Evolutionary conservation across 2,888 invertebrate species (phyloP).

Genomic region (Himalopsyche kuldschensis): DNA sequence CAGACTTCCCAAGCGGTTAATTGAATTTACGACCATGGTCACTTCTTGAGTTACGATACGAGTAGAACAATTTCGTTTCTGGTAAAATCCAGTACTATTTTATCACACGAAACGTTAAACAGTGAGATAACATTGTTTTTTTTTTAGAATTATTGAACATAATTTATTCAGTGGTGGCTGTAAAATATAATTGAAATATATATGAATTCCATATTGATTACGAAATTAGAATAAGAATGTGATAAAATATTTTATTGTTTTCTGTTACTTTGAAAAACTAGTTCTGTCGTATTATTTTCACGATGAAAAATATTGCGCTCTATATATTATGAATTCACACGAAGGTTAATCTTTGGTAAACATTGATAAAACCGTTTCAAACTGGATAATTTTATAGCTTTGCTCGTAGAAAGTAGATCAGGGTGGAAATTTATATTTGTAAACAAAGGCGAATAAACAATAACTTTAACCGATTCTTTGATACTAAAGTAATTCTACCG

Average conservation of each 20-base stretch:
- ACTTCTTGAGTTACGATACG: neutral
- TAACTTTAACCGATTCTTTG: too few relatives aligned
- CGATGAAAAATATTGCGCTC: neutral
- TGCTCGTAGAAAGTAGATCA: too few relatives aligned
- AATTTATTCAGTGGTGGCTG: neutral
- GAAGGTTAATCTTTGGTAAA: too few relatives aligned
- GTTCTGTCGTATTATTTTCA: neutral
- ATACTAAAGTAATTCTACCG: too few relatives aligned
- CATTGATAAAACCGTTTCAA: too few relatives aligned
- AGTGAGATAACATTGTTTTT: neutral
- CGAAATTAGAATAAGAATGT: neutral
- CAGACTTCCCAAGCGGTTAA: neutral
- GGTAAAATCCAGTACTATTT: neutral
- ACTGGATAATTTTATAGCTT: too few relatives aligned
- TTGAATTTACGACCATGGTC: neutral
- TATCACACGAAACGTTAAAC: neutral
- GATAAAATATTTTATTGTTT: neutral
- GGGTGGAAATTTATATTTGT: too few relatives aligned
- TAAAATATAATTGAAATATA: neutral
- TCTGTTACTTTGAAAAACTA: neutral
- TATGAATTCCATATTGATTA: neutral
- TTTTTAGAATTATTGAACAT: neutral
- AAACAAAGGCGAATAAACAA: too few relatives aligned
- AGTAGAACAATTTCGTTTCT: neutral
- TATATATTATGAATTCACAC: neutral